Evolutionary conservation across 2,113 vertebrate genomes (phyloP), one percentile per base, ranked within the genome.

Genomic region (Tenrec ecaudatus): DNA sequence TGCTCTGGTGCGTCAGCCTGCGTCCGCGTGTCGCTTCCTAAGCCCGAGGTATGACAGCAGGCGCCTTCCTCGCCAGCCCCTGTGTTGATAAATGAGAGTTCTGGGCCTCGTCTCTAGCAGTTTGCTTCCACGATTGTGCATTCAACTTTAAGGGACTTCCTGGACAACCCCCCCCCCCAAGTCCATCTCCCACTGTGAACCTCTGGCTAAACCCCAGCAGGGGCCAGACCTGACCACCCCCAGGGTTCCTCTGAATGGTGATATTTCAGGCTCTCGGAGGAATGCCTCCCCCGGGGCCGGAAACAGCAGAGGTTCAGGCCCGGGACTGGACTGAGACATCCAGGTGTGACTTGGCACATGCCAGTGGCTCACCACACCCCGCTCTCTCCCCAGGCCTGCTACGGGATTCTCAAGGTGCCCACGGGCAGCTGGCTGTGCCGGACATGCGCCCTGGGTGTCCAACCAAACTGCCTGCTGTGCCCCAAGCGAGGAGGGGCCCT

Each of bases 391-490:
- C 95, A 99, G 99, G 99, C 99, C 0, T 99, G 99, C 96, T 99
- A 99, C 0, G 99, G 99, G 96, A 99, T 99, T 98, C 98, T 99
- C 95, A 99, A 99, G 98, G 99, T 99, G 15, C 99, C 99, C 77
- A 98, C 98, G 19, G 99, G 99, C 93, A 99, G 99, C 98, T 99
- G 99, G 99, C 98, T 99, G 81, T 99, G 99, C 98, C 98, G 99
- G 93, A 99, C 98, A 53, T 99, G 99, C 17, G 99, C 99, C 91
- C 98, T 99, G 14, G 99, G 99, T 0, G 99, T 99, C 3, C 99
- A 99, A 98, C 99, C 99, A n/a, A 99, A 99, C 97, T 99, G 99
- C 98, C 98, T 99, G 92, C 99, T 99, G 91, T 99, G 99, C 97
- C 99, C 99, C 88, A 99, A 99, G 98, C 98, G 99, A 96, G 99